Evolutionary conservation across 35 echinoderm and acorn worm genomes (phyloP).

Genomic region (Patiria miniata): DNA sequence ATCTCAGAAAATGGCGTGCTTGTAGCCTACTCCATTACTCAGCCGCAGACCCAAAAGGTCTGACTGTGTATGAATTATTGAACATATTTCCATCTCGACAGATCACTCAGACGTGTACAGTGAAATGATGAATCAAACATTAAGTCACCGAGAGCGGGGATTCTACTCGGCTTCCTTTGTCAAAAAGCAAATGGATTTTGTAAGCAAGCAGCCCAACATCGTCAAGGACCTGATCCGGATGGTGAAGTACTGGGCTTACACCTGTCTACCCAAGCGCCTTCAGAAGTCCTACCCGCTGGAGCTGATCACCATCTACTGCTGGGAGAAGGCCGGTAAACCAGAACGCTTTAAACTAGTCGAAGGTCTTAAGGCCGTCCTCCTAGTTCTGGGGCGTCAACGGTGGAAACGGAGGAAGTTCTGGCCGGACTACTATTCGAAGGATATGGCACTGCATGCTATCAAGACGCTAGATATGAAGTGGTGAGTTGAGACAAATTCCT

Average conservation of each 20-base stretch:
- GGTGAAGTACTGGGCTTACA: conserved; percentile 12
- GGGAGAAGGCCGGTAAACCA: conserved; percentile 3
- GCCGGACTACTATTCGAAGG: too few relatives aligned
- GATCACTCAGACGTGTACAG: too few relatives aligned
- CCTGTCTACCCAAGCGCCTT: background rate
- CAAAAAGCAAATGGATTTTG: background rate
- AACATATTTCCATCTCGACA: too few relatives aligned
- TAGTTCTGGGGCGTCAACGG: background rate
- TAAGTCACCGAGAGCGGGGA: background rate
- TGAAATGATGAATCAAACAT: background rate
- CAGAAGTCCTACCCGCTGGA: background rate
- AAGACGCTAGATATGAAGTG: too few relatives aligned
- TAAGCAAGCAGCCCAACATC: background rate
- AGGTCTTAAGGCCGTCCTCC: background rate
- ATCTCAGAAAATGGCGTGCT: too few relatives aligned
- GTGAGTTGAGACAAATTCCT: background rate
- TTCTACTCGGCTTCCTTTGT: background rate
- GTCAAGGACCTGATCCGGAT: conserved; percentile 5
- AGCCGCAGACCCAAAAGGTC: too few relatives aligned
- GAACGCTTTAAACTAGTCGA: background rate
- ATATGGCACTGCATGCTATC: too few relatives aligned
- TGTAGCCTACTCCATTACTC: too few relatives aligned
- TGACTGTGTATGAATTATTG: too few relatives aligned
- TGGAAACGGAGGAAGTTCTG: too few relatives aligned
- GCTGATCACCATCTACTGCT: background rate